Conservation (phyloP, 1,140 invertebrate genomes). For the Galleria mellonella region DNA sequence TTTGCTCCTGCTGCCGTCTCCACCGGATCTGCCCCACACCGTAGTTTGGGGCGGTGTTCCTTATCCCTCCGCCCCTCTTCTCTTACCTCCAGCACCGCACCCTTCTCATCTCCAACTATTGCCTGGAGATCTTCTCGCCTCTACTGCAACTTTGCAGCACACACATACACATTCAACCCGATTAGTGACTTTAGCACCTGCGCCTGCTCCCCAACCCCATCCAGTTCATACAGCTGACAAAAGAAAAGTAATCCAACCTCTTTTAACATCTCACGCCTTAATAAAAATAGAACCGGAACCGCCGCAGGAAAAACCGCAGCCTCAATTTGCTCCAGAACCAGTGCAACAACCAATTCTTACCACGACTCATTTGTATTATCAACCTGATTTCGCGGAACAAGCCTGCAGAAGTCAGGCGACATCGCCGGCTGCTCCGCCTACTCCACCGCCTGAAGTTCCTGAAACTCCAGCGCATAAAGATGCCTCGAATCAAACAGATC, state of each 20-base stretch:
- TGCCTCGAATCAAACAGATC: conserved; percentile 87
- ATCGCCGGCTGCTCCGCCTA: conserved; percentile 71
- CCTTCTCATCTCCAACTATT: conserved; percentile 77
- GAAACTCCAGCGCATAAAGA: conserved; percentile 79
- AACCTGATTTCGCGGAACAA: conserved; percentile 60
- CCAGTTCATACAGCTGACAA: conserved; percentile 64
- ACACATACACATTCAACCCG: conserved; percentile 77
- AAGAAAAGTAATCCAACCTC: conserved; percentile 75
- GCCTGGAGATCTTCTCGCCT: conserved; percentile 72
- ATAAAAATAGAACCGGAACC: conserved; percentile 81
- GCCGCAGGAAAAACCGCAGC: conserved; percentile 52
- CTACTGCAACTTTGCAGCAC: conserved; percentile 73
- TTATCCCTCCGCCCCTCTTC: conserved; percentile 76
- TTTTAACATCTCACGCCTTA: conserved; percentile 75
- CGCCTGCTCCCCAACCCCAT: conserved; percentile 50
- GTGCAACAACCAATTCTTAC: conserved; percentile 75
- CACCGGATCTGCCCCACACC: conserved; percentile 83
- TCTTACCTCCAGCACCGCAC: conserved; percentile 78
- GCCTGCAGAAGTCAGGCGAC: conserved; percentile 75
- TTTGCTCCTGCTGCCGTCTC: conserved; percentile 83
- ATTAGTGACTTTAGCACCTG: conserved; percentile 74
- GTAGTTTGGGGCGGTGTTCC: conserved; percentile 83
- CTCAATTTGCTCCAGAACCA: conserved; percentile 73
- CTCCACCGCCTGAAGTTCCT: conserved; percentile 76
- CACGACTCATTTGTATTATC: conserved; percentile 72